Evolutionary conservation across 2,888 invertebrate genomes (phyloP).

Genomic region (Nemoura dubitans): DNA sequence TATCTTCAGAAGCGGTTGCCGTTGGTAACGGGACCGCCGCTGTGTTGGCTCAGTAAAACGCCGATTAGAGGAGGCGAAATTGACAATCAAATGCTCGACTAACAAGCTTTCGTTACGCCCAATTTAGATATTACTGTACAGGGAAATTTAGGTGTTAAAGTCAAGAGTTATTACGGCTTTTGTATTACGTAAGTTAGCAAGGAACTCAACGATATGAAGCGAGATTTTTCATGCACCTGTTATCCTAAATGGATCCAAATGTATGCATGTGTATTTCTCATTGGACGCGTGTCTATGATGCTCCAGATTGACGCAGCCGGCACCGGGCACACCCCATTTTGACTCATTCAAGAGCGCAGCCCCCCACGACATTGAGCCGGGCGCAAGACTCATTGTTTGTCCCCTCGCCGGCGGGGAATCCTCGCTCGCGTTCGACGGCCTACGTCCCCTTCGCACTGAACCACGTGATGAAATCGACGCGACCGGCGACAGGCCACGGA

Average conservation of each 20-base stretch:
- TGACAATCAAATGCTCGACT: neutral
- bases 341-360: neutral
- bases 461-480: neutral
- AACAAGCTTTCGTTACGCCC: neutral
- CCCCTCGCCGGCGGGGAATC: neutral
- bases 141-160: neutral
- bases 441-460: neutral
- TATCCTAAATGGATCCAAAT: neutral
- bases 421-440: neutral
- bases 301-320: neutral
- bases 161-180: neutral
- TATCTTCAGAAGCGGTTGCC: neutral
- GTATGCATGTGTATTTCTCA: neutral
- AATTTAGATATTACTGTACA: neutral
- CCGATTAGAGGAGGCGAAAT: neutral
- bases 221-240: neutral
- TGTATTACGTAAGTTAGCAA: no score
- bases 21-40: neutral
- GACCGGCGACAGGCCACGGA: neutral
- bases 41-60: neutral
- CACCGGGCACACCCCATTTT: neutral
- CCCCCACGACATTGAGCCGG: neutral
- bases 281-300: neutral
- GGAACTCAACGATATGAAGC: no score
- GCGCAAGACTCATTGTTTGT: neutral